phyloP scores from a whole-genome alignment of 2,888 invertebrate genomes.

The Pegoplata infirma region DNA sequence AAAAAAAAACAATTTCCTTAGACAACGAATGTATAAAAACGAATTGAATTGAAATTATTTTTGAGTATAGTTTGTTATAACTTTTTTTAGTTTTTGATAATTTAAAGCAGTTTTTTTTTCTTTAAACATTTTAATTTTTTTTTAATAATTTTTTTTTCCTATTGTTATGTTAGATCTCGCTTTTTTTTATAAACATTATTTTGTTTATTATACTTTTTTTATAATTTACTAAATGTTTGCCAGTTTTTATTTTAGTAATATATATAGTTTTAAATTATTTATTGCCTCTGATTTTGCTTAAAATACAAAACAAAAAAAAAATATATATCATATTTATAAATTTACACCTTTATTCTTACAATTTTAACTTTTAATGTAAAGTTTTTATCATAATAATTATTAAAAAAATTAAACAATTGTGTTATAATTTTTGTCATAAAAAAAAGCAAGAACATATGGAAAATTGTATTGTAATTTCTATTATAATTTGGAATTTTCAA shows the following conservation, averaged over 20 bases:
- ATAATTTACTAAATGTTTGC: constrained; percentile 45
- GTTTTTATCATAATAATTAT: not conserved
- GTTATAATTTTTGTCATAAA: not conserved
- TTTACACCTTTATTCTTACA: not conserved
- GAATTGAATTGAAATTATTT: constrained; percentile 44
- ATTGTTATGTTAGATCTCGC: constrained; percentile 59
- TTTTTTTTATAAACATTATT: constrained; percentile 28
- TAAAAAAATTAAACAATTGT: not conserved
- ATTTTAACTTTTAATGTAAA: not conserved
- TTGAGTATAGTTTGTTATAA: not conserved
- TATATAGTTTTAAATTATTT: constrained; percentile 45
- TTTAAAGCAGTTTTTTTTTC: constrained; percentile 38
- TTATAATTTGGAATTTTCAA: constrained; percentile 38
- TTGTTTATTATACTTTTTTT: constrained; percentile 15
- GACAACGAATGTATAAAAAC: constrained; percentile 57
- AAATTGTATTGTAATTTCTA: constrained; percentile 33
- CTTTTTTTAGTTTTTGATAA: constrained; percentile 25
- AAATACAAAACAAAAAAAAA: not conserved
- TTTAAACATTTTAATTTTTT: constrained; percentile 36
- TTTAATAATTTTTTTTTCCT: constrained; percentile 33
- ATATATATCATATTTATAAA: not conserved
- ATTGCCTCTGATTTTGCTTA: constrained; percentile 26
- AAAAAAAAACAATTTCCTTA: constrained; percentile 19
- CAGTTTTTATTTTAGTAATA: constrained; percentile 27
- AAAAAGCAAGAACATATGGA: not conserved